These are phyloP conservation scores for Aphis gossypii DNA, from an alignment of 1,140 invertebrate species.

Conservation along the genomic window DNA sequence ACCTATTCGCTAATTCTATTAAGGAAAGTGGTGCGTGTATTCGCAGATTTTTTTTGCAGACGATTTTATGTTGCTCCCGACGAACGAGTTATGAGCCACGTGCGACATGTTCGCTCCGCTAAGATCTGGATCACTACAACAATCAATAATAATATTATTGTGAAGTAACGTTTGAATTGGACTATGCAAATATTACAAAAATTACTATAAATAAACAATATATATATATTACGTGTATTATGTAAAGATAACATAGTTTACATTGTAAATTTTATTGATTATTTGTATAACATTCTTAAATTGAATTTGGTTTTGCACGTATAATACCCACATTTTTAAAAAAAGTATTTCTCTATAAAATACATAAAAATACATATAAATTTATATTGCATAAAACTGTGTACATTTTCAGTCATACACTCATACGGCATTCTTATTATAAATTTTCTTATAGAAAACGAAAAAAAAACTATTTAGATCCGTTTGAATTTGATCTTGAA, in stretches of 20 bases:
- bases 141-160: background rate
- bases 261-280: too few relatives aligned
- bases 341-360: background rate
- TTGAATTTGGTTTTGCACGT: background rate
- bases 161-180: background rate
- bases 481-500: slow-evolving; percentile 8
- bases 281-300: background rate
- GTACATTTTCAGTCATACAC: background rate
- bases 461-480: background rate
- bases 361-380: background rate
- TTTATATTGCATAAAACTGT: background rate
- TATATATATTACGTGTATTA: too few relatives aligned
- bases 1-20: background rate
- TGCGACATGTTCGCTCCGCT: background rate
- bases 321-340: background rate
- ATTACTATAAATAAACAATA: background rate
- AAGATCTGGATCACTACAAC: background rate
- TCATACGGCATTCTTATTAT: background rate
- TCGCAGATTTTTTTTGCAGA: background rate
- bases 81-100: background rate
- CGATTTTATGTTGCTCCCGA: background rate
- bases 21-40: background rate
- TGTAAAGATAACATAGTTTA: too few relatives aligned
- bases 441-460: background rate
- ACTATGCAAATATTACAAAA: background rate